These are phyloP conservation scores for Amorpha juglandis DNA, from an alignment of 2,888 invertebrate genomes.

Conservation along the genomic window DNA sequence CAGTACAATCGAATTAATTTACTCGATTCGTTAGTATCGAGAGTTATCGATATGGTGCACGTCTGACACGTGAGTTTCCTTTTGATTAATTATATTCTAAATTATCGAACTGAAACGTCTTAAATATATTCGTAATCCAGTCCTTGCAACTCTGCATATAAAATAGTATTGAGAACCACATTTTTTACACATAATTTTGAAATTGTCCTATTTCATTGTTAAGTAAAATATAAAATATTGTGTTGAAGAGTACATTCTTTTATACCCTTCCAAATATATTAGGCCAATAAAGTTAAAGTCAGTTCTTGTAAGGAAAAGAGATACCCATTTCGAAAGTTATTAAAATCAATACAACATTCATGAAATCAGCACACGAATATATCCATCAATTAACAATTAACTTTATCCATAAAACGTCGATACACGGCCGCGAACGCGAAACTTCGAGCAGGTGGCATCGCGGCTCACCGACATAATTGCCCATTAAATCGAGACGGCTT, in stretches of 20 bases:
- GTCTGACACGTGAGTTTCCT: conserved; percentile 10
- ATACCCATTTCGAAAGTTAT: not conserved
- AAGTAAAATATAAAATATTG: not conserved
- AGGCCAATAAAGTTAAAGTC: no score
- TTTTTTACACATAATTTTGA: no score
- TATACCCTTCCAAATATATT: no score
- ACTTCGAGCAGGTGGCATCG: conserved; percentile 56
- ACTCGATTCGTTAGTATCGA: conserved; percentile 67
- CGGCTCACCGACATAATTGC: conserved; percentile 62
- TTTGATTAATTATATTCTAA: conserved; percentile 16
- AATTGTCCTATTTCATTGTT: no score
- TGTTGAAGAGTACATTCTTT: not conserved
- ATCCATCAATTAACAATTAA: conserved; percentile 23
- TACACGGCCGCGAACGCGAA: conserved; percentile 4
- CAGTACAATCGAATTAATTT: conserved; percentile 75
- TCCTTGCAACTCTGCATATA: no score
- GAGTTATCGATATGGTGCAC: conserved; percentile 50
- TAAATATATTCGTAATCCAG: no score
- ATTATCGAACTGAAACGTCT: not conserved
- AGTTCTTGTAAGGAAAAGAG: no score
- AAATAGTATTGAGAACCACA: no score
- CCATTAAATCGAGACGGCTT: conserved; percentile 70
- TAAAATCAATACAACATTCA: conserved; percentile 11
- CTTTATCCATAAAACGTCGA: conserved; percentile 22
- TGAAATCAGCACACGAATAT: not conserved